Percentiles rank a stretch among this genome's conserved stretches.
Conservation (phyloP, 30 jellyfish, hydroid and myxozoan species). For the Aurelia aurita region DNA sequence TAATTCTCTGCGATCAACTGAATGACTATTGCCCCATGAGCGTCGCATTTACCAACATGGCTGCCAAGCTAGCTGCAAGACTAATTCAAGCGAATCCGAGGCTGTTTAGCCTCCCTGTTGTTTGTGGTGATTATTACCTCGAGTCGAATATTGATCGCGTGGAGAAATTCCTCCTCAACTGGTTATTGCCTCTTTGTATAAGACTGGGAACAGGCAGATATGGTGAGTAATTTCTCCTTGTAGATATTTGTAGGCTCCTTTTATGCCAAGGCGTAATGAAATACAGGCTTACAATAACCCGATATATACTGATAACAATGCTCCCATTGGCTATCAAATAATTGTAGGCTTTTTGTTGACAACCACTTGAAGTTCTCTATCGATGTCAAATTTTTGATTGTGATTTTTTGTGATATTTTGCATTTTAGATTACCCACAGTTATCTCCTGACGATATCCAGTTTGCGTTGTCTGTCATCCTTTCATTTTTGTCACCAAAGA, state of each 20-base stretch:
- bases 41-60: slow-evolving; percentile 62
- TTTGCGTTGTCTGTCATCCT: slow-evolving; percentile 74
- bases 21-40: slow-evolving; percentile 12
- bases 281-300: too few species aligned
- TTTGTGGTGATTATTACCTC: slow-evolving; percentile 57
- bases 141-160: slow-evolving; percentile 28
- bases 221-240: slow-evolving; percentile 66
- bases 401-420: background rate
- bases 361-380: too few species aligned
- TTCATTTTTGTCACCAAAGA: slow-evolving; percentile 47
- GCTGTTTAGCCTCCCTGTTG: slow-evolving; percentile 33
- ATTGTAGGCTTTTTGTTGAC: too few species aligned
- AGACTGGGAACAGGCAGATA: slow-evolving; percentile 93
- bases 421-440: slow-evolving; percentile 79
- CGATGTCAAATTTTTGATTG: too few species aligned
- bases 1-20: slow-evolving; percentile 37
- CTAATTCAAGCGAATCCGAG: slow-evolving; percentile 66
- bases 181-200: slow-evolving; percentile 94
- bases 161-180: slow-evolving; percentile 77
- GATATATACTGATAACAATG: too few species aligned
- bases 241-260: too few species aligned
- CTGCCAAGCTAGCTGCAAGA: slow-evolving; percentile 90
- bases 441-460: slow-evolving; percentile 66
- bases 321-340: too few species aligned
- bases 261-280: too few species aligned